These are phyloP conservation scores for Acronicta psi DNA, from an alignment of 2,888 invertebrate genomes.

Conservation along the genomic window DNA sequence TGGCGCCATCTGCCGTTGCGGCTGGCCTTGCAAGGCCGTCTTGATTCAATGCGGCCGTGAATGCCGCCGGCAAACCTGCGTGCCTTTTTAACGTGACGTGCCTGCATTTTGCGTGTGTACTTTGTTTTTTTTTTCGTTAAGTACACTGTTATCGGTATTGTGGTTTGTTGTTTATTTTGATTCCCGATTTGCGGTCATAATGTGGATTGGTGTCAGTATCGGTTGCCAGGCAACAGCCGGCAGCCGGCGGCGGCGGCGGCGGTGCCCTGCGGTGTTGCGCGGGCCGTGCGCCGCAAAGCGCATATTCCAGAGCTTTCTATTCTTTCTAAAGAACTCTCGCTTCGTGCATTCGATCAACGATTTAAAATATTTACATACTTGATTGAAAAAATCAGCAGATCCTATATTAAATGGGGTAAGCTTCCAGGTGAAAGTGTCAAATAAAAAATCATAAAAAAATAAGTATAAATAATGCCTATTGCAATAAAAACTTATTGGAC, in stretches of 20 bases:
- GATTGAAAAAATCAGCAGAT: neutral
- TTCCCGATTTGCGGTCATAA: neutral
- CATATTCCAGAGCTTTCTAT: constrained; percentile 71
- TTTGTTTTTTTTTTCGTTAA: neutral
- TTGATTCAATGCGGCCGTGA: constrained; percentile 49
- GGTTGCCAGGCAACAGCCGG: constrained; percentile 75
- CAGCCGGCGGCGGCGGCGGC: constrained; percentile 45
- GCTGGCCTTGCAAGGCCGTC: constrained; percentile 73
- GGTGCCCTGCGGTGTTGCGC: constrained; percentile 26
- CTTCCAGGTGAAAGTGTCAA: neutral
- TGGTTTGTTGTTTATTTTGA: neutral
- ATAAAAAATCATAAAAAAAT: neutral
- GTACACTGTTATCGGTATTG: neutral
- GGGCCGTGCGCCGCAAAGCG: constrained; percentile 15
- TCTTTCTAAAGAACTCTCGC: constrained; percentile 72
- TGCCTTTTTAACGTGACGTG: constrained; percentile 33
- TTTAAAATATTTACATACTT: neutral
- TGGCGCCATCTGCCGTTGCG: constrained; percentile 23
- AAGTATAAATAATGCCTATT: too few species aligned
- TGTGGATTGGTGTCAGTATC: constrained; percentile 12
- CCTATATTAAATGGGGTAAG: constrained; percentile 18
- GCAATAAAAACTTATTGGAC: too few species aligned
- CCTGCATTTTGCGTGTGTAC: constrained; percentile 15
- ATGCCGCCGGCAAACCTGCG: constrained; percentile 37
- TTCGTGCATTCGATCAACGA: constrained; percentile 40